These are phyloP conservation scores for Danio kyathit DNA, from an alignment of 2,797 vertebrate genomes.

Conservation along the genomic window DNA sequence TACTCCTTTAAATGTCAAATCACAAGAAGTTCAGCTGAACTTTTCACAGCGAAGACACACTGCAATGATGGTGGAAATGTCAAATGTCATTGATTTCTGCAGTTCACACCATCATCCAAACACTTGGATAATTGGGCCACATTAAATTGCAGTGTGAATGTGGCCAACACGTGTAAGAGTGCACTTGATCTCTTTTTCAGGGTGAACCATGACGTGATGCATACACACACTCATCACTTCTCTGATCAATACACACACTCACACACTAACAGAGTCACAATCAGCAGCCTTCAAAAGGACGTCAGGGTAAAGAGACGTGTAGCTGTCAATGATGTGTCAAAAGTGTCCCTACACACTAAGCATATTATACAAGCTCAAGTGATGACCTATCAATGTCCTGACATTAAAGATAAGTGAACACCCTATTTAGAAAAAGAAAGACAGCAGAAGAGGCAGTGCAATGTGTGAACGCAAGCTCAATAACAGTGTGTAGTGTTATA, in stretches of 20 bases:
- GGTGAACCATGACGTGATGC: conserved; percentile 32
- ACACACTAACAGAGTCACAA: conserved; percentile 18
- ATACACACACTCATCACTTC: conserved; percentile 39
- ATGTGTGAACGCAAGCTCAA: not conserved
- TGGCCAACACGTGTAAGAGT: too few species aligned
- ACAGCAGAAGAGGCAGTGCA: not conserved
- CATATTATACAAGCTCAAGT: conserved; percentile 4
- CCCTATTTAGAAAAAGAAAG: conserved; percentile 11
- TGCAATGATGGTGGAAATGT: conserved; percentile 3
- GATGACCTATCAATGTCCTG: conserved; percentile 24
- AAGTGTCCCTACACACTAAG: conserved; percentile 32
- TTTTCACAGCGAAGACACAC: not conserved
- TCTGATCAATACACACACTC: conserved; percentile 37
- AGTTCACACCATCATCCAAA: conserved; percentile 22
- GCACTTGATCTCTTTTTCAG: not conserved
- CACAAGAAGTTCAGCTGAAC: not conserved
- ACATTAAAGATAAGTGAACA: conserved; percentile 28
- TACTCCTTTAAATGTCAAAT: conserved; percentile 17
- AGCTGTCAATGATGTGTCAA: conserved; percentile 12
- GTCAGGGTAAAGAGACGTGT: not conserved
- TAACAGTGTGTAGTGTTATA: not conserved
- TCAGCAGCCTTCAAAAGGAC: conserved; percentile 10
- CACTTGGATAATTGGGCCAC: conserved; percentile 29
- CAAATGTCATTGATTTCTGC: conserved; percentile 21
- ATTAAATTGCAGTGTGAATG: not conserved